Percentiles rank a stretch among this genome's conserved stretches.
phyloP scores from a whole-genome alignment of 2,888 invertebrate genomes.

The Tiliacea citrago region DNA sequence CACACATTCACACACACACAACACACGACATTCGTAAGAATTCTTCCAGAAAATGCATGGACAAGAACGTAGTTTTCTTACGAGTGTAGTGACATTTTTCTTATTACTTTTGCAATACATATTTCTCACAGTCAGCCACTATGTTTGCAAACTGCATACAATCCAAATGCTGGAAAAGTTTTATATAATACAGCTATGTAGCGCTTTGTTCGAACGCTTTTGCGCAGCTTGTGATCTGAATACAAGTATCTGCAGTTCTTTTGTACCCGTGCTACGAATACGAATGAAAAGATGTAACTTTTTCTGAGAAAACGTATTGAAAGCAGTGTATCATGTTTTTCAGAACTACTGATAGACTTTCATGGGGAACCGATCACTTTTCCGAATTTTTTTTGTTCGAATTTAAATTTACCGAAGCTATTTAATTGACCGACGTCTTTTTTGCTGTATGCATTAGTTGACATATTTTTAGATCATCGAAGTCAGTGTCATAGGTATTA shows the following conservation, averaged over 20 bases:
- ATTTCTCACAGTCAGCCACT: neutral
- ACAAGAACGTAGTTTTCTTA: neutral
- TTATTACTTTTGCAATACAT: conserved; percentile 15
- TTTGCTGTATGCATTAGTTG: too few species aligned
- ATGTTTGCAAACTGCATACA: conserved; percentile 5
- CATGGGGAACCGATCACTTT: neutral
- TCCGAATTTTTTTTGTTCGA: too few species aligned
- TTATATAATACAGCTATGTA: neutral
- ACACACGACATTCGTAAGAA: too few species aligned
- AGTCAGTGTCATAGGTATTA: too few species aligned
- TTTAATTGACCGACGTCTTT: too few species aligned
- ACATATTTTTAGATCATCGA: too few species aligned
- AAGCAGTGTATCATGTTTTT: too few species aligned
- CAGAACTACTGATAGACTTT: neutral
- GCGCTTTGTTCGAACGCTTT: neutral
- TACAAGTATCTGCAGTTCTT: conserved; percentile 4
- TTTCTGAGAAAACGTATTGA: neutral
- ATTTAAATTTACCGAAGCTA: too few species aligned
- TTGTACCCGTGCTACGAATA: conserved; percentile 2
- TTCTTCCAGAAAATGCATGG: neutral
- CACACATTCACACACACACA: too few species aligned
- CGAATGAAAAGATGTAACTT: neutral
- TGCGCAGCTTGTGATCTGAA: conserved; percentile 11
- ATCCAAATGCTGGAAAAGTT: neutral
- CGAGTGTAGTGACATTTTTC: neutral